These are phyloP conservation scores for Agapornis roseicollis DNA, from an alignment of 2,113 vertebrate species.

Conservation along the genomic window DNA sequence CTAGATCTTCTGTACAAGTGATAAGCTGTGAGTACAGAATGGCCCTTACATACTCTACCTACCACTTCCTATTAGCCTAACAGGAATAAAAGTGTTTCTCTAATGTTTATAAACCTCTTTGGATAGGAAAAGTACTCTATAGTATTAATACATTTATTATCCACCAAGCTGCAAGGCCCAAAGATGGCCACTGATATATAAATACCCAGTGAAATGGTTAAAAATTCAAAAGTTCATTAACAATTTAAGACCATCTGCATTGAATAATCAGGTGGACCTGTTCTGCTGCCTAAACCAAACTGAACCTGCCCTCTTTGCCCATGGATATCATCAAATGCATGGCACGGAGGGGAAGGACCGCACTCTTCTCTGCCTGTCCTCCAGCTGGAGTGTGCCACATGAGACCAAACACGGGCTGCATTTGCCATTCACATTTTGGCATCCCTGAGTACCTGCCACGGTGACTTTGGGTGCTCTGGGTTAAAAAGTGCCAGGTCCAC, in stretches of 20 bases:
- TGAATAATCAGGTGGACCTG: constrained; percentile 3
- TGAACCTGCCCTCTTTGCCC: neutral
- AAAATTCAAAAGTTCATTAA: constrained; percentile 59
- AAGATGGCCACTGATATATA: neutral
- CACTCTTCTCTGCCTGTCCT: rapidly evolving
- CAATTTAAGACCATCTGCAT: constrained; percentile 23
- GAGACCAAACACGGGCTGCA: rapidly evolving
- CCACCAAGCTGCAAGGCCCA: neutral
- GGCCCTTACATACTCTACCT: neutral
- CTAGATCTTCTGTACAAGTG: neutral
- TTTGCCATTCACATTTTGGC: rapidly evolving
- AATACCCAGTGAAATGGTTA: constrained; percentile 45
- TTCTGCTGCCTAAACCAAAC: constrained; percentile 11
- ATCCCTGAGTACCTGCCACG: rapidly evolving
- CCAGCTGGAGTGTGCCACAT: rapidly evolving
- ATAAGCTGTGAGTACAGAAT: neutral
- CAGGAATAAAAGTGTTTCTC: neutral
- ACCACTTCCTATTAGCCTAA: neutral
- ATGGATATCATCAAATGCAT: rapidly evolving
- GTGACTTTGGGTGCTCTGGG: neutral
- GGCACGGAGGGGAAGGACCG: neutral
- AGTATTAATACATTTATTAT: constrained; percentile 43
- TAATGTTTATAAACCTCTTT: neutral
- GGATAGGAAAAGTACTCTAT: neutral
- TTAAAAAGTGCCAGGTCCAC: neutral